Evolutionary conservation across 2,113 vertebrate species (phyloP).

Genomic region (Tragelaphus scriptus): DNA sequence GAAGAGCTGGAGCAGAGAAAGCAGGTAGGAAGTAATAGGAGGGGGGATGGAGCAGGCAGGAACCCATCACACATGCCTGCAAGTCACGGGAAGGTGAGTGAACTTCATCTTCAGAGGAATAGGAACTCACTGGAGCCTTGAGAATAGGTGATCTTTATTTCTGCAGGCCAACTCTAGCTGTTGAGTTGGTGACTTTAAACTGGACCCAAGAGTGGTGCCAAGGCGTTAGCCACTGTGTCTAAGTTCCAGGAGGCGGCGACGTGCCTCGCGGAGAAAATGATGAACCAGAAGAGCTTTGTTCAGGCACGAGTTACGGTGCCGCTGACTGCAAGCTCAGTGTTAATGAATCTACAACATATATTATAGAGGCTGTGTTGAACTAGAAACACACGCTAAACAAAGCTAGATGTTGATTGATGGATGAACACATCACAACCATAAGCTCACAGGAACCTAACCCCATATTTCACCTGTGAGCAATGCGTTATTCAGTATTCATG

Average conservation of each 20-base stretch:
- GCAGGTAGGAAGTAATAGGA: background rate
- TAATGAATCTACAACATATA: background rate
- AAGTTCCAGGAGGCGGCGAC: background rate
- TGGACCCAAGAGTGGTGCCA: accelerated
- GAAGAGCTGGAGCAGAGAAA: background rate
- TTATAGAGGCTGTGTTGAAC: background rate
- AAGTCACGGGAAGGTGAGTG: accelerated
- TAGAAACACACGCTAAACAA: background rate
- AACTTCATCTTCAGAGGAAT: background rate
- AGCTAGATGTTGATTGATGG: accelerated
- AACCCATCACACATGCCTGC: accelerated
- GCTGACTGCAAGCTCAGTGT: background rate
- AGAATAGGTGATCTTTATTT: background rate
- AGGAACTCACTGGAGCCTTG: background rate
- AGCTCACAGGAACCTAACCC: background rate
- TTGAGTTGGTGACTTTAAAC: background rate
- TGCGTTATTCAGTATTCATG: background rate
- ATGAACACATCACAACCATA: background rate
- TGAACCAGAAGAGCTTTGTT: background rate
- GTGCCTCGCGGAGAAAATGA: background rate
- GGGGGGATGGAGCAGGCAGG: accelerated
- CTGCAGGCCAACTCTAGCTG: background rate
- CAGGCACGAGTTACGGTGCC: accelerated
- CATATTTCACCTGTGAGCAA: background rate
- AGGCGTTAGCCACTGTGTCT: background rate